phyloP scores from a whole-genome alignment of 1,140 invertebrate species.

The Pteromalus puparum region DNA sequence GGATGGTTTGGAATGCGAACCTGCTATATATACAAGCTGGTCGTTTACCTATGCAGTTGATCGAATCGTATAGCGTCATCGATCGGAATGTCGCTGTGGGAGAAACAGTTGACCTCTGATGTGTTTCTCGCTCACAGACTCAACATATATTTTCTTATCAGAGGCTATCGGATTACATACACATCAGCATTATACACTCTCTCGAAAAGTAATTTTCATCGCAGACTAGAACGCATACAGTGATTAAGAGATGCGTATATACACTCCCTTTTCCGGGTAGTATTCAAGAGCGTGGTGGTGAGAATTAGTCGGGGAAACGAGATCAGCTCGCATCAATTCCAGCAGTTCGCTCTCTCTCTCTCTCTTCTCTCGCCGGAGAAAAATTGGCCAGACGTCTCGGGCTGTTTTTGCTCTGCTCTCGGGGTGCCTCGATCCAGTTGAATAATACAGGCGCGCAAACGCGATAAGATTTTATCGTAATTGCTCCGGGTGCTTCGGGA shows the following conservation, averaged over 20 bases:
- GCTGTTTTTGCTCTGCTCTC: neutral
- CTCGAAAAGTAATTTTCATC: too few species aligned
- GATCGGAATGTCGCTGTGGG: too few species aligned
- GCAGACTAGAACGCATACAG: too few species aligned
- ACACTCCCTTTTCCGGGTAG: neutral
- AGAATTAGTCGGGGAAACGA: neutral
- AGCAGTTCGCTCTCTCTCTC: too few species aligned
- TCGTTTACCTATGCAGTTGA: slow-evolving; percentile 24
- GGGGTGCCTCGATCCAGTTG: neutral
- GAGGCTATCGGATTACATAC: too few species aligned
- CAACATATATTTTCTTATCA: too few species aligned
- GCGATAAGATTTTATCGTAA: slow-evolving; percentile 4
- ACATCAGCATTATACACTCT: too few species aligned
- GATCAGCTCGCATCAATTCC: neutral
- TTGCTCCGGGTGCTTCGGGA: neutral
- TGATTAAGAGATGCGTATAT: too few species aligned
- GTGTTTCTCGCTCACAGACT: too few species aligned
- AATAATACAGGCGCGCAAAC: neutral
- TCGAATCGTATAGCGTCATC: neutral
- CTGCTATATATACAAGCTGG: neutral
- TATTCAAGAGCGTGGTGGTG: neutral
- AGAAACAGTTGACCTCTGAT: too few species aligned
- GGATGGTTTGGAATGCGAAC: slow-evolving; percentile 7
- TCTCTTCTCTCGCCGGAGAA: neutral
- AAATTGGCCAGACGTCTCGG: neutral